phyloP scores from a whole-genome alignment of 2,888 invertebrate genomes.

The Charanyca ferruginea region DNA sequence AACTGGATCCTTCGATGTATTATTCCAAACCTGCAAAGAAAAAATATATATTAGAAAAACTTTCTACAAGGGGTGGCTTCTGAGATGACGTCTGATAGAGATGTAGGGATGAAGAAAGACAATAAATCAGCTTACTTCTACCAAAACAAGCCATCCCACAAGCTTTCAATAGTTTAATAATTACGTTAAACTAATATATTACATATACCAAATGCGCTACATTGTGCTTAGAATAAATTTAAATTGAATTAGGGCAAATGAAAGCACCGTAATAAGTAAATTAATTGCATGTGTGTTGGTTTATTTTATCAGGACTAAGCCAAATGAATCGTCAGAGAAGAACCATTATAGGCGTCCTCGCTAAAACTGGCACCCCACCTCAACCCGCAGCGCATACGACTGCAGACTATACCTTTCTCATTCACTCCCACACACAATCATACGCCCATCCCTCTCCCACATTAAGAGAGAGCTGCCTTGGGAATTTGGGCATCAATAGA shows the following conservation, averaged over 20 bases:
- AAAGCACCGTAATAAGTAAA: no score
- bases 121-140: no score
- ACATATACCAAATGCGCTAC: no score
- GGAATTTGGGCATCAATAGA: constrained; percentile 59
- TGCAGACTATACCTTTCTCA: constrained; percentile 61
- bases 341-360: constrained; percentile 20
- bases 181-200: no score
- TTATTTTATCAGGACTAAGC: no score
- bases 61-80: not conserved
- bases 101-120: no score
- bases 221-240: no score
- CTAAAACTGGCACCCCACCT: constrained; percentile 59
- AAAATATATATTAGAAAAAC: not conserved
- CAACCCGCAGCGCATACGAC: constrained; percentile 47
- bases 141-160: no score
- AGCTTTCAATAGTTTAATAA: no score
- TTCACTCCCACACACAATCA: constrained; percentile 35
- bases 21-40: constrained; percentile 15
- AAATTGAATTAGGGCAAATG: no score
- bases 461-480: constrained; percentile 53
- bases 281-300: no score
- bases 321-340: not conserved
- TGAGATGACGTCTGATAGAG: no score
- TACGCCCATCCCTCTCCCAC: constrained; percentile 57
- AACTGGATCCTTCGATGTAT: not conserved